phyloP scores from a whole-genome alignment of 2,888 invertebrate species.

The Thereva nobilitata region DNA sequence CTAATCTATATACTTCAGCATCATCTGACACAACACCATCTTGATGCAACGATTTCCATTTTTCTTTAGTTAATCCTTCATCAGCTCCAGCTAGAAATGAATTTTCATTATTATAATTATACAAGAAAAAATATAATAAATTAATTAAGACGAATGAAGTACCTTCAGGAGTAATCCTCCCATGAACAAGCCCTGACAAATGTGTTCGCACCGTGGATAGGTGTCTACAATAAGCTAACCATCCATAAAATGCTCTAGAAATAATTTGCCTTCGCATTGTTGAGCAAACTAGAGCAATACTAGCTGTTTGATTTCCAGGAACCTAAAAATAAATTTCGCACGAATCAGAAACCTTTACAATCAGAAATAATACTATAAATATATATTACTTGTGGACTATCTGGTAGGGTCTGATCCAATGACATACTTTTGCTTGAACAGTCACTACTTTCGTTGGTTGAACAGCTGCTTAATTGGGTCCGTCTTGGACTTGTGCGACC shows the following conservation, averaged over 20 bases:
- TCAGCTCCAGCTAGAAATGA: conserved; percentile 62
- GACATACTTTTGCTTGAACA: conserved; percentile 62
- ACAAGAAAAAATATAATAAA: neutral
- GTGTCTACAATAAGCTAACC: conserved; percentile 93
- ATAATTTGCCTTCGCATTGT: conserved; percentile 95
- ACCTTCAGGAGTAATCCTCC: conserved; percentile 70
- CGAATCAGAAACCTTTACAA: conserved; percentile 7
- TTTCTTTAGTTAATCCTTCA: conserved; percentile 73
- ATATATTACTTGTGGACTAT: conserved; percentile 55
- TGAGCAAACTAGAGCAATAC: conserved; percentile 81
- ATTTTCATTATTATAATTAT: neutral
- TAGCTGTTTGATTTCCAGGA: conserved; percentile 60
- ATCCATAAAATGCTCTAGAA: conserved; percentile 93
- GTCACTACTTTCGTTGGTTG: conserved; percentile 67
- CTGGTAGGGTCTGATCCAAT: conserved; percentile 59
- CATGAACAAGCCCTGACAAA: conserved; percentile 83
- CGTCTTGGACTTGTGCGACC: conserved; percentile 58
- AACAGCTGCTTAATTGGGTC: conserved; percentile 66
- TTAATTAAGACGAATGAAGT: conserved; percentile 14
- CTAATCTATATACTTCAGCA: conserved; percentile 77
- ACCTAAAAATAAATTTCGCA: conserved; percentile 41
- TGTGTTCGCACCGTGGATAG: conserved; percentile 91
- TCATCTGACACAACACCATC: conserved; percentile 67
- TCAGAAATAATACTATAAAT: too few species aligned
- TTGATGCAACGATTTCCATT: conserved; percentile 71